phyloP scores from a whole-genome alignment of 1,140 invertebrate genomes.

The Phthorimaea operculella region DNA sequence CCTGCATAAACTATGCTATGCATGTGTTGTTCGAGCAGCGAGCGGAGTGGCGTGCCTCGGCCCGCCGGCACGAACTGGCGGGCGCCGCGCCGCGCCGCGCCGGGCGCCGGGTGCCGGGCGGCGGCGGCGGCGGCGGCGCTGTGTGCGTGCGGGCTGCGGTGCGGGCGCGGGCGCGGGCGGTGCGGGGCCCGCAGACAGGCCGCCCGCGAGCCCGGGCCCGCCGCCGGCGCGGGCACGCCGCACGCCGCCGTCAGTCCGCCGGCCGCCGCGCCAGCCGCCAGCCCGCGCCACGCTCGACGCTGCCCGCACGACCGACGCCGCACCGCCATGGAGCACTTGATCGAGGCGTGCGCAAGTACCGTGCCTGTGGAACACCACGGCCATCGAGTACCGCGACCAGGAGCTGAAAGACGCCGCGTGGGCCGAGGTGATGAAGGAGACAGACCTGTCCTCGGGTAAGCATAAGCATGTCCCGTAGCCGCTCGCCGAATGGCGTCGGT shows the following conservation, averaged over 20 bases:
- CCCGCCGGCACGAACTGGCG: too few relatives aligned
- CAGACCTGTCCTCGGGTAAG: conserved; percentile 54
- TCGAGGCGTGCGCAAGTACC: conserved; percentile 54
- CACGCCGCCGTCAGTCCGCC: neutral
- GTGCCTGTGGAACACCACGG: conserved; percentile 58
- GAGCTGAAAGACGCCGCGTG: conserved; percentile 61
- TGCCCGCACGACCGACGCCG: conserved; percentile 9
- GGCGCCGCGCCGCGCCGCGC: too few relatives aligned
- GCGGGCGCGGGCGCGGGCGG: neutral
- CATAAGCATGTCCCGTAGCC: too few relatives aligned
- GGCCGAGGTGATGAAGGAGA: conserved; percentile 59
- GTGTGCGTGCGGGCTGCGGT: too few relatives aligned
- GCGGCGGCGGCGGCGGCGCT: too few relatives aligned
- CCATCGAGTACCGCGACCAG: conserved; percentile 59
- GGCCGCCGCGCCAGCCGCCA: conserved; percentile 14
- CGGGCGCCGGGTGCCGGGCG: too few relatives aligned
- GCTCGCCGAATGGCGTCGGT: too few relatives aligned
- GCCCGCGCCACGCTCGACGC: conserved; percentile 1
- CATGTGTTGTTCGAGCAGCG: too few relatives aligned
- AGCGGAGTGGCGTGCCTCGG: too few relatives aligned
- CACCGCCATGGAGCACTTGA: conserved; percentile 52
- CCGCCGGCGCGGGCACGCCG: neutral
- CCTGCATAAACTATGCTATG: too few relatives aligned
- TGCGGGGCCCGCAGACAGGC: conserved; percentile 6
- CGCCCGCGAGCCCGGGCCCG: conserved; percentile 16